These are phyloP conservation scores for Sacculina carcini DNA, from an alignment of 2,888 invertebrate species.

Conservation along the genomic window DNA sequence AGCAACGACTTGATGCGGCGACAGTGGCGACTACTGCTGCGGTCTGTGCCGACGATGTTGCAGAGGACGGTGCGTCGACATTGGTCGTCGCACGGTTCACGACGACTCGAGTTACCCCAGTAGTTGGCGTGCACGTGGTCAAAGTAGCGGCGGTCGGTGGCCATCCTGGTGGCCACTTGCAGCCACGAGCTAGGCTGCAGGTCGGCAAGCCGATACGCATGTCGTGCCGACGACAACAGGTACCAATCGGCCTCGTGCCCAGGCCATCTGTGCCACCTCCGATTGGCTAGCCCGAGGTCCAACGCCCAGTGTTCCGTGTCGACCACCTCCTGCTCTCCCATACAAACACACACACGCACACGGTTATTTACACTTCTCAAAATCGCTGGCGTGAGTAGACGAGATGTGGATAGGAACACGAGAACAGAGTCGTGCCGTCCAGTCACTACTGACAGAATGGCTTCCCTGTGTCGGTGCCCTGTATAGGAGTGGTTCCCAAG, in stretches of 20 bases:
- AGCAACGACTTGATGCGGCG: too few species aligned
- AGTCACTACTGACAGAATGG: too few species aligned
- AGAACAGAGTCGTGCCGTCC: too few species aligned
- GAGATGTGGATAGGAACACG: too few species aligned
- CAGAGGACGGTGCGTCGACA: not conserved
- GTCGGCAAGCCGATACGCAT: constrained; percentile 32
- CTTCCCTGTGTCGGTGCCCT: too few species aligned
- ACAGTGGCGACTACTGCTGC: too few species aligned
- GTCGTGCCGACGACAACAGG: constrained; percentile 43
- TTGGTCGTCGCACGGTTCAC: not conserved
- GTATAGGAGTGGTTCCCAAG: too few species aligned
- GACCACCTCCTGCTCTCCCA: constrained; percentile 34
- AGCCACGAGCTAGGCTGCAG: constrained; percentile 35
- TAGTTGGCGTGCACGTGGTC: constrained; percentile 25
- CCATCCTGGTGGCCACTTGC: constrained; percentile 31
- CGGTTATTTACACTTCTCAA: too few species aligned
- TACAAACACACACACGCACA: too few species aligned
- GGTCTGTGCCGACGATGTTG: constrained; percentile 2
- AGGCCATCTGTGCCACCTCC: constrained; percentile 25
- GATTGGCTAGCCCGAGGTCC: constrained; percentile 46
- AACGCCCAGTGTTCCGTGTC: constrained; percentile 43
- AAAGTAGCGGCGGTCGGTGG: constrained; percentile 25
- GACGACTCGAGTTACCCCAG: not conserved
- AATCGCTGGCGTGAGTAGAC: too few species aligned
- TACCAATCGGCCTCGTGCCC: too few species aligned